Evolutionary conservation across 1,140 invertebrate species (phyloP), one percentile per base, ranked within the genome.

Genomic region (Procambarus clarkii): DNA sequence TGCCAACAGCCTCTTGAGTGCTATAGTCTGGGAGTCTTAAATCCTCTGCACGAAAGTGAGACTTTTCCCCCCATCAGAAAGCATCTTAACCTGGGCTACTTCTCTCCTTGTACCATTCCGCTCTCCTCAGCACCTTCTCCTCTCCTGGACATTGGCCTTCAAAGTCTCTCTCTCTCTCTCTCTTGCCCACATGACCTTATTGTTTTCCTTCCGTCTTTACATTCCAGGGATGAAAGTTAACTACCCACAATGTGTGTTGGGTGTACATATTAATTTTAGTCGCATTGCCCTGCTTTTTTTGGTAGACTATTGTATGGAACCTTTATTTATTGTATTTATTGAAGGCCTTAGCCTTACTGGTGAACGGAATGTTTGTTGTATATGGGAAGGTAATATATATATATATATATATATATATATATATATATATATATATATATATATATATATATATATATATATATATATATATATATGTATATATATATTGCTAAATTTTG

Each of bases 261-360:
- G 44, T 78, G 54, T 86, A 78, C 46, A 86, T 54, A 58, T 78
- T 58, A 45, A 78, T 58, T 86, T 78, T 60, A 9, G 15, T 86
- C 74, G 24, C 74, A 45, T 78, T 86, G 74, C 74, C 85, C 50
- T 50, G 50, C 46, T 86, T 50, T 60, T 83, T 46, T 13, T 5
- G 8, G 8, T 9, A 11, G 11, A 8, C 11, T 60, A 77, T 46
- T 58, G 44, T 58, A 86, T 60, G 48, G 74, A 78, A 58, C 81
- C 34, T 34, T 60, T 78, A 86, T 86, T 78, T 86, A 86, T 86
- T 86, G 24, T 86, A 86, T 86, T 78, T 86, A 86, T 86, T 78
- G 46, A 86, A 58, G 34, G 48, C 50, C 74, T 58, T 50, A 86
- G 48, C 46, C 74, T 34, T n/a, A 74, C 58, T 58, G 46, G 50